Evolutionary conservation across 2,113 vertebrate species (phyloP), one percentile per base, ranked within the genome.

Genomic region (Platanista minor): DNA sequence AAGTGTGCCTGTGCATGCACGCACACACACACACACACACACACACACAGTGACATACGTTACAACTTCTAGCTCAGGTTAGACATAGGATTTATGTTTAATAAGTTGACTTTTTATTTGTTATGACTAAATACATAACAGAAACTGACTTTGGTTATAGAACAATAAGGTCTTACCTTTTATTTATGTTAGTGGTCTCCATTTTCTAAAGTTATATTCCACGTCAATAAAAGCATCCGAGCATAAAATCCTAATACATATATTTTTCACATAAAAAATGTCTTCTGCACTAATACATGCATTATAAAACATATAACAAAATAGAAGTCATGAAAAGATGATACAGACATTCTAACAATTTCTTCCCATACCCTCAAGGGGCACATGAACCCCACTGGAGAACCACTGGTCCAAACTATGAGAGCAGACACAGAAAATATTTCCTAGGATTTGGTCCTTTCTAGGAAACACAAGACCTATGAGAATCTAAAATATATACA

Each of bases 141-240:
- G 39, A 85, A 96, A 74, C 18, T 33, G 27, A 75, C 61, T 75
- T 31, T 1, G 49, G 39, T 62, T 72, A 80, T 31, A 4, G 59
- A 84, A 95, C 17, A 54, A 33, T 85, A 93, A 62, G 7, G 15
- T 39, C 33, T 74, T 61, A 14, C 25, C 46, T 83, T 94, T 78
- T 67, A 85, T 85, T 86, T 41, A 87, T 15, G 61, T 85, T 41
- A 85, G 5, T 27, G 31, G 5, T 49, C 61, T 87, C 46, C 29
- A 93, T 41, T 83, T 92, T 67, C 41, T 39, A 92, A 91, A 66
- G 85, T 83, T 59, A 74, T 27, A 95, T 39, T 59, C 39, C 5
- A n/a, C 2, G 77, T 78, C 46, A 72, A 31, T 67, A 49, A 36
- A 92, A 74, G 41, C 46, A 87, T 27, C 52, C 84, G 54, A 87